Evolutionary conservation across 2,113 vertebrate genomes (phyloP).

Genomic region (Laticauda laticaudata): DNA sequence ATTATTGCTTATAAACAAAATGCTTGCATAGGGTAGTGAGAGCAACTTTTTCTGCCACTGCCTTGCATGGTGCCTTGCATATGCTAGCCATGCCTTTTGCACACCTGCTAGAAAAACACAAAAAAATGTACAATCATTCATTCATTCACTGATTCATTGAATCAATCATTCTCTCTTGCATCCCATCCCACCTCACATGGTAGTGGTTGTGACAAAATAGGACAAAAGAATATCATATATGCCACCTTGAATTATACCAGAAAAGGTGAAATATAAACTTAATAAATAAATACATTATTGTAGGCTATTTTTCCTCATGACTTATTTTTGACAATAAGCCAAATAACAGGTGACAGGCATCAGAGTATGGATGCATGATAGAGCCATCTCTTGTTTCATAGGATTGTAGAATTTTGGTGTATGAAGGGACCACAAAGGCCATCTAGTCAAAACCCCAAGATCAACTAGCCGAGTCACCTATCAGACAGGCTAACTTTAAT

Average conservation of each 20-base stretch:
- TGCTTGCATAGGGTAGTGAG: not conserved
- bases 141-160: not conserved
- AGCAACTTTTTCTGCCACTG: not conserved
- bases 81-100: not conserved
- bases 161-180: not conserved
- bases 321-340: not conserved
- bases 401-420: not conserved
- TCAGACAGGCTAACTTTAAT: not conserved
- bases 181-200: not conserved
- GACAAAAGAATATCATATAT: not conserved
- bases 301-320: not conserved
- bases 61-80: not conserved
- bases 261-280: not conserved
- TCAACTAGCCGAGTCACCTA: not conserved
- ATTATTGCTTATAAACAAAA: not conserved
- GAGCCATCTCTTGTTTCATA: not conserved
- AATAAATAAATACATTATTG: not conserved
- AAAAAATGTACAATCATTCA: not conserved
- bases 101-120: not conserved
- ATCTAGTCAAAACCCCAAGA: not conserved
- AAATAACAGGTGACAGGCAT: not conserved
- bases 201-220: not conserved
- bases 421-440: not conserved
- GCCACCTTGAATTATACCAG: not conserved
- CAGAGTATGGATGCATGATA: not conserved